Evolutionary conservation across 2,113 vertebrate species (phyloP).

Genomic region (Semnornis frantzii): DNA sequence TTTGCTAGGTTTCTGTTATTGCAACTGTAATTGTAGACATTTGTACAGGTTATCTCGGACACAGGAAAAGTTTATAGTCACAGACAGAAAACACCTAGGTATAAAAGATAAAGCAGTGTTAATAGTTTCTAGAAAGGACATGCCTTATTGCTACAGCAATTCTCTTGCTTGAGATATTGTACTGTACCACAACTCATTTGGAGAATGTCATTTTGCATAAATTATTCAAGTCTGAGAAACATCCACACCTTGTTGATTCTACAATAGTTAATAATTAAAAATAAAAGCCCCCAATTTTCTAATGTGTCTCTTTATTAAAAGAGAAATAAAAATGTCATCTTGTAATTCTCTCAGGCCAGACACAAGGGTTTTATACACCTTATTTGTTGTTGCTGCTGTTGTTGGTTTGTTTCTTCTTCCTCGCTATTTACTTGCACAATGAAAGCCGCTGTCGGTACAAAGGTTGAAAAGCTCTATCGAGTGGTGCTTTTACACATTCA

Average conservation of each 20-base stretch:
- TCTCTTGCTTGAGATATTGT: constrained; percentile 71
- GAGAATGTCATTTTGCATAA: constrained; percentile 77
- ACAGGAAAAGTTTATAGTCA: constrained; percentile 73
- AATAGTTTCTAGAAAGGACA: constrained; percentile 79
- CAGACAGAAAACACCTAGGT: constrained; percentile 72
- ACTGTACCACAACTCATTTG: constrained; percentile 70
- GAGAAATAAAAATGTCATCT: constrained; percentile 87
- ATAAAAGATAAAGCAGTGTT: constrained; percentile 76
- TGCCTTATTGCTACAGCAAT: constrained; percentile 75
- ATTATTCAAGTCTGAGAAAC: constrained; percentile 78
- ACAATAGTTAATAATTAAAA: constrained; percentile 79
- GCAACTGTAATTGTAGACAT: constrained; percentile 74
- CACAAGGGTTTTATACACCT: constrained; percentile 76
- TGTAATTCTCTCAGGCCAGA: constrained; percentile 85
- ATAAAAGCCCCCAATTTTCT: constrained; percentile 73
- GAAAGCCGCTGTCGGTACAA: constrained; percentile 86
- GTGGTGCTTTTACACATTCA: constrained; percentile 82
- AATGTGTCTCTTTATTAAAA: constrained; percentile 92
- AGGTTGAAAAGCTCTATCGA: constrained; percentile 78
- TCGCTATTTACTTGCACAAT: constrained; percentile 80
- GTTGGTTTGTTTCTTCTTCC: constrained; percentile 63
- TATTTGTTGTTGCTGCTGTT: background rate
- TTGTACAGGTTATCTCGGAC: constrained; percentile 74
- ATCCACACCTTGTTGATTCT: constrained; percentile 79
- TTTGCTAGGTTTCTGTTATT: constrained; percentile 72